Base-by-base conservation (phyloP, 2,888 invertebrate species). In the Hylaea fasciaria region DNA sequence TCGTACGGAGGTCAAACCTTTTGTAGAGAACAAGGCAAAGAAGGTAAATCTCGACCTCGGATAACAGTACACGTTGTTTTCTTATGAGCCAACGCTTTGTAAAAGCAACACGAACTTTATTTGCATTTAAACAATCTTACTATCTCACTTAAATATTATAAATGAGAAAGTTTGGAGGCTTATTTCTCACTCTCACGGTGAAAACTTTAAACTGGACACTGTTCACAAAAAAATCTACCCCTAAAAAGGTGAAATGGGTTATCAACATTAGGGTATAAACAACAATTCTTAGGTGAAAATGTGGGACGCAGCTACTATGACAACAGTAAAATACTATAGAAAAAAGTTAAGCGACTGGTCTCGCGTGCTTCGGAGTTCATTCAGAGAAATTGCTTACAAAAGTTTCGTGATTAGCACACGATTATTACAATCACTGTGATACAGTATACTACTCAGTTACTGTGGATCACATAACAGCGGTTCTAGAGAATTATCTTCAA, bases 11-110 rank as follows among this genome's bases (percentile, higher is more conserved):
- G 59, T 44, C 43, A 48, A 44, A 47, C 62, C 50, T 57, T 53
- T 60, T 57, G 50, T 49, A 47, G 52, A 35, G 49, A 60, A 58
- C 66, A 64, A 64, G 62, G 63, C 32, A 46, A 65, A 35, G 61
- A 61, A 62, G 55, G 48, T 13, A 47, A 47, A 46, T 51, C 43
- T 44, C 53, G 62, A 64, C 65, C 62, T 53, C 57, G 54, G 41
- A 28, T 55, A 48, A 54, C 46, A 43, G 22, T 32, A 48, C 37
- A 32, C 17, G 28, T 35, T 39, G 10, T 37, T 58, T 50, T 52
- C 32, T 28, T n/a, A 32, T 28, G 49, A 28, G 45, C n/a, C 53
- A 45, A 39, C n/a, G 37, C 48, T 43, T 48, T 5, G 54, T 45
- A 45, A 49, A 45, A 54, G n/a, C 7, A 39, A 41, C 45, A 35